phyloP scores from a whole-genome alignment of 2,888 invertebrate species.

The Cataglyphis livida region DNA sequence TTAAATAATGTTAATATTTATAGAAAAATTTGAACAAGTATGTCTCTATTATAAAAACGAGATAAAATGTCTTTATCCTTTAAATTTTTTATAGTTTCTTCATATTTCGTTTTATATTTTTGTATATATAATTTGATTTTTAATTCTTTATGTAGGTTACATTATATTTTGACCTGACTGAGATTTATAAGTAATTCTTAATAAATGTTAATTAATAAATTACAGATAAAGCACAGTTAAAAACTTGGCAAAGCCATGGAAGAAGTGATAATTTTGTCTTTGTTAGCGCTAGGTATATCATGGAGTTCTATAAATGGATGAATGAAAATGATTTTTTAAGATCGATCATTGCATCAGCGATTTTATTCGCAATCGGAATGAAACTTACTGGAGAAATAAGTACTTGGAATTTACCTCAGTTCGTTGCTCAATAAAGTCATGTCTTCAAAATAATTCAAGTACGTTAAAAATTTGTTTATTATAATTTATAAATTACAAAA shows the following conservation, averaged over 20 bases:
- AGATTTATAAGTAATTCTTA: background rate
- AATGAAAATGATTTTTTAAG: slow-evolving; percentile 35
- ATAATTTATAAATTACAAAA: background rate
- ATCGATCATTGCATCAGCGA: slow-evolving; percentile 33
- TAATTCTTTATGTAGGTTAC: background rate
- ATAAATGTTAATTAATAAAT: background rate
- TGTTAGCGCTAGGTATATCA: slow-evolving; percentile 10
- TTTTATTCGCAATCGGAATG: slow-evolving; percentile 50
- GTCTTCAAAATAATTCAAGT: background rate
- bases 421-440: background rate
- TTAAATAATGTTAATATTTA: background rate
- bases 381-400: slow-evolving; percentile 24
- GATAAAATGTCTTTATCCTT: background rate
- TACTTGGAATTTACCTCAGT: background rate
- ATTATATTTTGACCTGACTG: background rate
- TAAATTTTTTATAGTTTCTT: background rate
- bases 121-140: background rate
- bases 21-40: background rate
- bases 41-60: background rate
- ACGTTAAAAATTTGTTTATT: background rate
- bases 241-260: background rate
- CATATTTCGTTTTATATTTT: background rate
- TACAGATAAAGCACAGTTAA: background rate
- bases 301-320: slow-evolving; percentile 1
- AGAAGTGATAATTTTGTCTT: slow-evolving; percentile 31